These are phyloP conservation scores for Diglossa brunneiventris DNA, from an alignment of 2,113 vertebrate species.

Conservation along the genomic window DNA sequence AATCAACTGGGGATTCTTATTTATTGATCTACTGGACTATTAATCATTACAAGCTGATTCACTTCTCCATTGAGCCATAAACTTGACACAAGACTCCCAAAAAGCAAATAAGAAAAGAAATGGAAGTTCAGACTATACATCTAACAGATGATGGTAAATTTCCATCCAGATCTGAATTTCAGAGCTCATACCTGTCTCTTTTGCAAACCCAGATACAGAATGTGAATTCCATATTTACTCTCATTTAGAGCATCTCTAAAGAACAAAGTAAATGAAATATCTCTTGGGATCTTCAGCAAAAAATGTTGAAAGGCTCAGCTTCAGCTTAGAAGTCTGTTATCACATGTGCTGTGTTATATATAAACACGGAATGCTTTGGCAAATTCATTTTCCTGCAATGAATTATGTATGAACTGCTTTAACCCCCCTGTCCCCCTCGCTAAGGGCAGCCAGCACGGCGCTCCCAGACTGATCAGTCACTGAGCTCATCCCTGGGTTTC, in stretches of 20 bases:
- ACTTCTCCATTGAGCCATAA: background rate
- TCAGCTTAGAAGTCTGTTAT: conserved; percentile 3
- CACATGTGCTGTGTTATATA: background rate
- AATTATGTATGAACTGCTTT: background rate
- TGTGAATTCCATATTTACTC: background rate
- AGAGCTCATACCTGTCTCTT: background rate
- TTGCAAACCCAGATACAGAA: background rate
- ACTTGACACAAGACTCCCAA: background rate
- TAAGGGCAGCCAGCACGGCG: background rate
- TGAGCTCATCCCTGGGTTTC: background rate
- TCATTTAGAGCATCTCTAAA: background rate
- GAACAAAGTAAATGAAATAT: background rate
- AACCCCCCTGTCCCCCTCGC: background rate
- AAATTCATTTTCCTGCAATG: conserved; percentile 4
- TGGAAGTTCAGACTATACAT: background rate
- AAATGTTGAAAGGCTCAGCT: background rate
- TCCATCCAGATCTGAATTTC: background rate
- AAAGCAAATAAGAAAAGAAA: background rate
- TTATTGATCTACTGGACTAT: background rate
- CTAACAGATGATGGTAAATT: background rate
- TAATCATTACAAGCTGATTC: background rate
- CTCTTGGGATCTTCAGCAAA: background rate
- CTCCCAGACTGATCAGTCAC: background rate
- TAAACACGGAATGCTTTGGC: background rate
- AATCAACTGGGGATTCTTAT: background rate